Evolutionary conservation across 2,888 invertebrate genomes (phyloP).

Genomic region (Ornithoptera alexandrae): DNA sequence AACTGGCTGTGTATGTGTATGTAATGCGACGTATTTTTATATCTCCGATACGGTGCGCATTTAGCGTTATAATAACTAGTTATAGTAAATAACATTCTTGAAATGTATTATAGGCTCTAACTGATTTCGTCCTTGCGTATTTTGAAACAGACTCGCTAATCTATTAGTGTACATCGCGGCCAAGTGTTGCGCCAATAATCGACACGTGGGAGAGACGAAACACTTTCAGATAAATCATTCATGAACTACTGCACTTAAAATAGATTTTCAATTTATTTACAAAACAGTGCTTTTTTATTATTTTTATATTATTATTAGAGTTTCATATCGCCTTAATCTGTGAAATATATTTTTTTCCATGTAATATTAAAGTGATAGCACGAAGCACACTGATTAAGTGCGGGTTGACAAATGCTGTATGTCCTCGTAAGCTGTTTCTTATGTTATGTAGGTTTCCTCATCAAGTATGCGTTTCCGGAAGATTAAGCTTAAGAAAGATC

Average conservation of each 20-base stretch:
- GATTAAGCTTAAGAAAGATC: too few relatives aligned
- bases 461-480: too few relatives aligned
- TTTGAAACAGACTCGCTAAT: conserved; percentile 4
- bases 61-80: too few relatives aligned
- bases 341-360: neutral
- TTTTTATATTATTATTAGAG: neutral
- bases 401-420: too few relatives aligned
- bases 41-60: too few relatives aligned
- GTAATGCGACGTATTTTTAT: too few relatives aligned
- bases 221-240: conserved; percentile 25
- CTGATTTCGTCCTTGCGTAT: neutral
- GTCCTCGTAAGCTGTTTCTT: too few relatives aligned
- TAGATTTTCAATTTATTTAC: conserved; percentile 11
- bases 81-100: too few relatives aligned
- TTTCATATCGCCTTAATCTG: neutral
- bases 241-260: conserved; percentile 10
- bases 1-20: too few relatives aligned
- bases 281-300: too few relatives aligned
- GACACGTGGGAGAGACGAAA: conserved; percentile 21
- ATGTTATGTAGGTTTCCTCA: too few relatives aligned
- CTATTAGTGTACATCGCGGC: conserved; percentile 14
- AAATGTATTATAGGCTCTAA: neutral
- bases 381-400: neutral
- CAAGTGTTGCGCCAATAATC: conserved; percentile 25
- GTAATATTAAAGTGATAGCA: neutral